Evolutionary conservation across 2,888 invertebrate species (phyloP), one percentile per base, ranked within the genome.

Genomic region (Gisinianus flammeolus): DNA sequence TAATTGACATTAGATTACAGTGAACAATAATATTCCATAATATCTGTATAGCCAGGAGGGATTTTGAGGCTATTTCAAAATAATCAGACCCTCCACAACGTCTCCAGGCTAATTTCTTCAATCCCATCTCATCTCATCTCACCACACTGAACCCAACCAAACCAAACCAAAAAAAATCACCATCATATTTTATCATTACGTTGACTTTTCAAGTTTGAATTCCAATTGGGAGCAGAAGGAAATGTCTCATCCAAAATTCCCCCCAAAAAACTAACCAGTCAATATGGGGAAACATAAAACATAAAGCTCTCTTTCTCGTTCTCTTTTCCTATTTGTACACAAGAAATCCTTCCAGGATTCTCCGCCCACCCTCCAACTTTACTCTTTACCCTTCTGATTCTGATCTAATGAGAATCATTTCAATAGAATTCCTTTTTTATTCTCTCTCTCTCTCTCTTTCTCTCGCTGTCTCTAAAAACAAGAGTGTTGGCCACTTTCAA

Each of bases 1-100:
- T 74, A 74, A 74, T 74, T 74, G 73, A 74, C 73, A 74, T 74
- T 64, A 74, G 73, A 74, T 74, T 74, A 66, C 72, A 56, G 5
- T 58, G 72, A 72, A 72, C 72, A 72, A 72, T 62, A n/a, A 58
- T 71, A 72, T 72, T 72, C 72, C 72, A 72, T 72, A n/a, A n/a
- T n/a, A n/a, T n/a, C n/a, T n/a, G n/a, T n/a, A n/a, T n/a, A 28
- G 72, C 72, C 72, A 28, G 30, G 24, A 56, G 58, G 10, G 31
- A 58, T 10, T 67, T 67, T 31, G 28, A 22, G 31, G 33, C 22
- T 6, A 30, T 26, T 66, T 35, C 35, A 35, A 44, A 58, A n/a
- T 22, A 58, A 69, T 44, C 33, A 44, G 73, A 74, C 73, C 73
- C 73, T 74, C 73, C 73, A 74, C 73, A 64, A 64, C 30, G 73